Evolutionary conservation across 23 tunicate species (phyloP).

Genomic region (Ascidia mentula): DNA sequence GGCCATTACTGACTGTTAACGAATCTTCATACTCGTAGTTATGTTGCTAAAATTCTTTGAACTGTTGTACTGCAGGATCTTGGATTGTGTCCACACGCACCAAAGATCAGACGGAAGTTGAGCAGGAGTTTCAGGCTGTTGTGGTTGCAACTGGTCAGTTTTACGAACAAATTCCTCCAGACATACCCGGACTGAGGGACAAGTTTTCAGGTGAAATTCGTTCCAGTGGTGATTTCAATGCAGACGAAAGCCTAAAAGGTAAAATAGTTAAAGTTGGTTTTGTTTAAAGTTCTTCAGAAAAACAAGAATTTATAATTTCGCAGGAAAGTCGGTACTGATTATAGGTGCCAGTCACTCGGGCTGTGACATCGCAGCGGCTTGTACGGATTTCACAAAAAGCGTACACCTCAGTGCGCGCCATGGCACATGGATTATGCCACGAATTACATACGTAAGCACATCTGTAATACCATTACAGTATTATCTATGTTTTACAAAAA

Average conservation of each 20-base stretch:
- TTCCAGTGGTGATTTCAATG: constrained; percentile 35
- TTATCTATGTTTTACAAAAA: neutral
- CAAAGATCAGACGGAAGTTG: neutral
- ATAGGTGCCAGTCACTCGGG: constrained; percentile 59
- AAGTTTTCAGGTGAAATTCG: constrained; percentile 38
- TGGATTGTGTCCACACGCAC: constrained; percentile 21
- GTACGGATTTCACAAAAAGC: constrained; percentile 15
- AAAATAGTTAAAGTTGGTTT: neutral
- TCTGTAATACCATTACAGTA: neutral
- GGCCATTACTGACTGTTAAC: too few relatives aligned
- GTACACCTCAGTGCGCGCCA: constrained; percentile 42
- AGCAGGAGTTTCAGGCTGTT: constrained; percentile 25
- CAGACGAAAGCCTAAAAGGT: constrained; percentile 47
- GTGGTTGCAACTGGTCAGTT: constrained; percentile 30
- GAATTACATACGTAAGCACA: constrained; percentile 45
- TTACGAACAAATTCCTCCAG: constrained; percentile 16
- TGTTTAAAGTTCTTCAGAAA: neutral
- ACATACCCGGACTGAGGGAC: constrained; percentile 42
- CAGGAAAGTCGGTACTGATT: constrained; percentile 62
- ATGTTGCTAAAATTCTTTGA: neutral
- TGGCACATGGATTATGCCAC: constrained; percentile 58
- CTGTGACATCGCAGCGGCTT: constrained; percentile 42
- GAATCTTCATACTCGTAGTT: neutral
- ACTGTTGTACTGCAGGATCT: constrained; percentile 4
- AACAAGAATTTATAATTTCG: neutral